A percentile compares a stretch with the other conserved stretches of the same genome.
These are phyloP conservation scores for Cerastoderma edule DNA, from an alignment of 2,888 invertebrate genomes.

Conservation along the genomic window DNA sequence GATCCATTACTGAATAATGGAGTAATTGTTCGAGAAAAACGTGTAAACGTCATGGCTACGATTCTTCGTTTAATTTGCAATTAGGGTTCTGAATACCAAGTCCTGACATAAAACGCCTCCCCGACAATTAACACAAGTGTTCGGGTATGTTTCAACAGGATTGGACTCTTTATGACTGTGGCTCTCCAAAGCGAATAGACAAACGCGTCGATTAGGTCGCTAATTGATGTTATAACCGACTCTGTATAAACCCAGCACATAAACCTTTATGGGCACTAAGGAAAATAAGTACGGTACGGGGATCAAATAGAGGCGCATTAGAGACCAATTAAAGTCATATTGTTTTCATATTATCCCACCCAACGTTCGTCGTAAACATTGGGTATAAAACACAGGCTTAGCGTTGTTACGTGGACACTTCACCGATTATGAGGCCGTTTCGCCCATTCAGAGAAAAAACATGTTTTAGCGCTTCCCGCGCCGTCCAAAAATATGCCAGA, in stretches of 20 bases:
- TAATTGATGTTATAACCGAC: constrained; percentile 43
- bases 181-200: constrained; percentile 22
- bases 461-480: neutral
- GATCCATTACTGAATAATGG: neutral
- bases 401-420: constrained; percentile 19
- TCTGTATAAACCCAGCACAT: constrained; percentile 11
- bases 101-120: constrained; percentile 23
- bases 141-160: constrained; percentile 26
- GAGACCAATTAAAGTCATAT: constrained; percentile 48
- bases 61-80: constrained; percentile 23
- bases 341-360: constrained; percentile 38
- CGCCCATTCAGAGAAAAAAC: too few species aligned
- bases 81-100: constrained; percentile 21
- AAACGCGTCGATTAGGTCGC: constrained; percentile 32
- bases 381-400: constrained; percentile 19
- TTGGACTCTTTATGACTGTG: constrained; percentile 33
- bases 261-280: constrained; percentile 25
- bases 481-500: too few species aligned
- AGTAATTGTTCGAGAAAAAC: neutral
- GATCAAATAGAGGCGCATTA: constrained; percentile 42
- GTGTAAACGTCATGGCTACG: constrained; percentile 1
- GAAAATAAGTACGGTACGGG: constrained; percentile 30
- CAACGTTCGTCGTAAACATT: constrained; percentile 22
- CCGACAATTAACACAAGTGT: constrained; percentile 19
- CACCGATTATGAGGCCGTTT: constrained; percentile 17